These are phyloP conservation scores for Antidorcas marsupialis DNA, from an alignment of 2,113 vertebrate genomes.

Conservation along the genomic window DNA sequence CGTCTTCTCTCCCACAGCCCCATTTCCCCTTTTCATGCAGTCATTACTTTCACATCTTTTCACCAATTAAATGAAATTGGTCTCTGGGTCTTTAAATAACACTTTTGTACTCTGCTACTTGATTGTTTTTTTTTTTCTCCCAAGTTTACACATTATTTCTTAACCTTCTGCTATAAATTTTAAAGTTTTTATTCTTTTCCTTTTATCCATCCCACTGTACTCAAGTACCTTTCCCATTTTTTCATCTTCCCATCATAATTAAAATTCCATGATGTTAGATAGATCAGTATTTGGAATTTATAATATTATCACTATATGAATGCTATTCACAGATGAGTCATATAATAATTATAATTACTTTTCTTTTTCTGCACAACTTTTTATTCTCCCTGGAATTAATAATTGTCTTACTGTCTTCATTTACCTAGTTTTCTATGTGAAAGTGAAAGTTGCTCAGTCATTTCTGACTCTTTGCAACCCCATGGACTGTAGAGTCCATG, in stretches of 20 bases:
- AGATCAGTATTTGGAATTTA: constrained; percentile 23
- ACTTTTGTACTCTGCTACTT: not conserved
- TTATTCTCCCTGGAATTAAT: constrained; percentile 18
- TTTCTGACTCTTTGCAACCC: not conserved
- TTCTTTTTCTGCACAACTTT: not conserved
- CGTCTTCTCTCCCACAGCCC: not conserved
- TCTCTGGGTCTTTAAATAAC: constrained; percentile 18
- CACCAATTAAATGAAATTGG: constrained; percentile 29
- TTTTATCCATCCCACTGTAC: not conserved
- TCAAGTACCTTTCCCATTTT: not conserved
- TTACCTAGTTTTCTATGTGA: not conserved
- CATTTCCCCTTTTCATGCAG: not conserved
- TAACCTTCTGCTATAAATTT: constrained; percentile 31
- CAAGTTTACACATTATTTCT: constrained; percentile 14
- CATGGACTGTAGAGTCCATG: not conserved
- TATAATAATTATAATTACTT: constrained; percentile 3
- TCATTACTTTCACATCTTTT: constrained; percentile 42
- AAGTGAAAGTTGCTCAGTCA: not conserved
- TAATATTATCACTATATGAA: constrained; percentile 24
- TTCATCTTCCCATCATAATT: constrained; percentile 1
- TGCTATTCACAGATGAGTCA: not conserved
- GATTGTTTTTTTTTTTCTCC: not conserved
- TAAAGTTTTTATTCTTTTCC: constrained; percentile 35
- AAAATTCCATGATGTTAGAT: constrained; percentile 18
- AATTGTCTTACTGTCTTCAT: not conserved